These are phyloP conservation scores for Baccha elongata DNA, from an alignment of 2,888 invertebrate species.

Conservation along the genomic window DNA sequence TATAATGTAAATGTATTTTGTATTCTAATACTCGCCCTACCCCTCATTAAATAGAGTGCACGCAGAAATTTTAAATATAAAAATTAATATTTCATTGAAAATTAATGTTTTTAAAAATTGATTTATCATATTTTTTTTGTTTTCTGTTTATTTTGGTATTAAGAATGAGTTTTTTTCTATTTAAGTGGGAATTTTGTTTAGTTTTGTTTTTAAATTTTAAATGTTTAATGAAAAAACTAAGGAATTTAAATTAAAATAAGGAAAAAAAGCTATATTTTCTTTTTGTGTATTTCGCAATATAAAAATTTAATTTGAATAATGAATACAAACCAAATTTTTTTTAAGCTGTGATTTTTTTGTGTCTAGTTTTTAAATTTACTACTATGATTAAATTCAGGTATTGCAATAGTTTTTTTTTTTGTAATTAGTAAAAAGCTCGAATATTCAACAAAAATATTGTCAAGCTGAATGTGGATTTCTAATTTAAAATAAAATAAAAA, in stretches of 20 bases:
- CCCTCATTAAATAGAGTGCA: constrained; percentile 82
- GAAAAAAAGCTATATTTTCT: constrained; percentile 57
- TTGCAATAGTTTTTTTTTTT: constrained; percentile 67
- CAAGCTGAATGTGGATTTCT: constrained; percentile 53
- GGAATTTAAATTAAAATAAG: constrained; percentile 41
- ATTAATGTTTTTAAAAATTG: constrained; percentile 78
- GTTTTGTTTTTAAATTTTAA: constrained; percentile 50
- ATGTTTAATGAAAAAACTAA: constrained; percentile 50
- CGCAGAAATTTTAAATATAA: constrained; percentile 80
- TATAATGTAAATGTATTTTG: constrained; percentile 72
- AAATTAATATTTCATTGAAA: constrained; percentile 80
- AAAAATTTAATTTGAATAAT: constrained; percentile 71
- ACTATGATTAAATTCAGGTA: constrained; percentile 46
- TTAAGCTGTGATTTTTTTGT: constrained; percentile 66
- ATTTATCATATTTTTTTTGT: constrained; percentile 40
- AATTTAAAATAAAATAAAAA: constrained; percentile 26
- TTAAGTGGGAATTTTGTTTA: constrained; percentile 45
- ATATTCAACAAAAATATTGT: constrained; percentile 39
- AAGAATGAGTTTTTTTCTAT: constrained; percentile 65
- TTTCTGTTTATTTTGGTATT: constrained; percentile 57
- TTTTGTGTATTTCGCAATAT: constrained; percentile 42
- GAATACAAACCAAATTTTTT: no score
- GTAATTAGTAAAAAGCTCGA: constrained; percentile 56
- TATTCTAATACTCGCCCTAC: constrained; percentile 81
- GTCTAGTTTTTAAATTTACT: constrained; percentile 25